phyloP scores from a whole-genome alignment of 2,113 vertebrate species.

The Indicator maculatus region DNA sequence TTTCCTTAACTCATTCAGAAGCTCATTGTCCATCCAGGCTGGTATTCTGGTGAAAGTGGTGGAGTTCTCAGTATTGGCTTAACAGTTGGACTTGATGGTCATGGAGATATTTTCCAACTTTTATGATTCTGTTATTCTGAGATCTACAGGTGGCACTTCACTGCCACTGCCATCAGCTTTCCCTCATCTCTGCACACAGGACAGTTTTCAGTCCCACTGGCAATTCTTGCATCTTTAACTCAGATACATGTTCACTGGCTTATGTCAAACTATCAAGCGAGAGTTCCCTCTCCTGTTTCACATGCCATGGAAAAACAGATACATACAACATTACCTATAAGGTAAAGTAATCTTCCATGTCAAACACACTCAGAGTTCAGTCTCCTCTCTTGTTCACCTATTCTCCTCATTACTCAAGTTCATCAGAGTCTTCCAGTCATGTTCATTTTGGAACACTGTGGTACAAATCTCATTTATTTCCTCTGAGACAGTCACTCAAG shows the following conservation, averaged over 20 bases:
- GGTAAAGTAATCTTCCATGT: background rate
- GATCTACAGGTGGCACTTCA: background rate
- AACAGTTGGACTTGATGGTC: no score
- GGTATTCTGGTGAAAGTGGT: no score
- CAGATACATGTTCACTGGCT: background rate
- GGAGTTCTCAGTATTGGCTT: no score
- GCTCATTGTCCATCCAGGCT: no score
- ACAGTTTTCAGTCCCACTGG: background rate
- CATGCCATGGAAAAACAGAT: background rate
- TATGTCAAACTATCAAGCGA: background rate
- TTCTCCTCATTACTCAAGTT: background rate
- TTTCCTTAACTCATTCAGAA: no score
- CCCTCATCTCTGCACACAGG: background rate
- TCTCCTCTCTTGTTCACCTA: background rate
- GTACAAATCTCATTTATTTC: background rate
- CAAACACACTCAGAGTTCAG: background rate
- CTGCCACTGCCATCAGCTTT: background rate
- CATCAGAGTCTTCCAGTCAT: background rate
- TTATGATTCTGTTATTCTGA: no score
- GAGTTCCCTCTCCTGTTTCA: background rate
- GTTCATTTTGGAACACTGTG: background rate
- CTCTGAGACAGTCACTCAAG: background rate
- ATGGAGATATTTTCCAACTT: no score
- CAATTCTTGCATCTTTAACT: background rate
- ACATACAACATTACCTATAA: background rate